These are phyloP conservation scores for Helleia helle DNA, from an alignment of 2,888 invertebrate species.

Conservation along the genomic window DNA sequence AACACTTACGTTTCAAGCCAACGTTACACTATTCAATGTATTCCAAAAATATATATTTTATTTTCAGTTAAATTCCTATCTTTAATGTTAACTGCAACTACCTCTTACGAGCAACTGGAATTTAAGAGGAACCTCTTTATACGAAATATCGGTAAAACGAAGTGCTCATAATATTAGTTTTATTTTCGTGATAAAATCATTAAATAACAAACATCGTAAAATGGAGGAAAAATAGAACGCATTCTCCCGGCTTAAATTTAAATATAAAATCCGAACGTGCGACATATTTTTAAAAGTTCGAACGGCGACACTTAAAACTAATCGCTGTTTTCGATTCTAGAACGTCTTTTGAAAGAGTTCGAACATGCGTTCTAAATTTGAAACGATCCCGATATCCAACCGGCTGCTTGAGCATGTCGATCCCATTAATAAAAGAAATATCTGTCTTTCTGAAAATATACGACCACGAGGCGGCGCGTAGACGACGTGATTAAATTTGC, in stretches of 20 bases:
- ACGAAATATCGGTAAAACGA: neutral
- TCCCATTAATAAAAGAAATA: constrained; percentile 36
- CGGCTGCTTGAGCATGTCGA: constrained; percentile 56
- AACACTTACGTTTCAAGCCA: neutral
- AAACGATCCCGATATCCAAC: constrained; percentile 66
- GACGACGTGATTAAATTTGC: constrained; percentile 8
- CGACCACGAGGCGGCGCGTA: constrained; percentile 5
- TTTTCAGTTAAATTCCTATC: no score
- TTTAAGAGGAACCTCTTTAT: neutral
- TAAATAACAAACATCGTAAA: constrained; percentile 68
- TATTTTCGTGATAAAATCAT: constrained; percentile 55
- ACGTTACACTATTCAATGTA: neutral
- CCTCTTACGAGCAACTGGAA: no score
- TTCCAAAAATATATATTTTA: no score
- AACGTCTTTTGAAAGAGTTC: constrained; percentile 64
- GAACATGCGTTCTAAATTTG: constrained; percentile 62
- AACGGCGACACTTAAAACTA: constrained; percentile 68
- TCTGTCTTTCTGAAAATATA: constrained; percentile 10
- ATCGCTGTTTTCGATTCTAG: constrained; percentile 72
- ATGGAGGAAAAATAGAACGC: constrained; percentile 63
- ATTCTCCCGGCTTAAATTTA: constrained; percentile 62
- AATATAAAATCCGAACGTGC: constrained; percentile 61
- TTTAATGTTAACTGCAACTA: no score
- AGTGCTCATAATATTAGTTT: constrained; percentile 39
- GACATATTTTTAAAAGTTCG: constrained; percentile 73